phyloP scores from a whole-genome alignment of 2,888 invertebrate genomes.

The Griposia aprilina region DNA sequence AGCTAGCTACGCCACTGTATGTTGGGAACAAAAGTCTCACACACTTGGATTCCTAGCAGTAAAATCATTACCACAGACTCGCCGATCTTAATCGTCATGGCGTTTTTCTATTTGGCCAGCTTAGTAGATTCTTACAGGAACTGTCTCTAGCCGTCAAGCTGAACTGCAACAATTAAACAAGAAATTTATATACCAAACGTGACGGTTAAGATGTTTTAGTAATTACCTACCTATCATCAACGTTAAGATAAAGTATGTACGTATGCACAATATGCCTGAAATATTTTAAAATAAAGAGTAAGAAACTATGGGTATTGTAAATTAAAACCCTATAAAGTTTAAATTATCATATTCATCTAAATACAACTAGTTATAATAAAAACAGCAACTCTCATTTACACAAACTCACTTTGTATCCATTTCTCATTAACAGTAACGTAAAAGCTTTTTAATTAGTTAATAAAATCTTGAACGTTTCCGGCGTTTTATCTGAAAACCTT shows the following conservation, averaged over 20 bases:
- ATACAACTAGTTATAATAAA: slow-evolving; percentile 9
- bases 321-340: slow-evolving; percentile 22
- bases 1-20: no score
- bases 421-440: slow-evolving; percentile 37
- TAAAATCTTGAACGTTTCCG: slow-evolving; percentile 56
- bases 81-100: no score
- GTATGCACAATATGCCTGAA: background rate
- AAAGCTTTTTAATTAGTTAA: slow-evolving; percentile 58
- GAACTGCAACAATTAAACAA: background rate
- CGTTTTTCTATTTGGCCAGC: background rate
- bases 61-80: no score
- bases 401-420: slow-evolving; percentile 43
- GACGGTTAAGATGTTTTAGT: background rate
- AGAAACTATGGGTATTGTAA: slow-evolving; percentile 29
- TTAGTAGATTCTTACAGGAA: background rate
- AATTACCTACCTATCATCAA: background rate
- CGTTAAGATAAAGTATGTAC: background rate
- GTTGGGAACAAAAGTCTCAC: background rate
- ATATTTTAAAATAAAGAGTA: slow-evolving; percentile 20
- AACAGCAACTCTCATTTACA: slow-evolving; percentile 40
- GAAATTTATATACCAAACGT: background rate
- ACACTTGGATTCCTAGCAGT: no score
- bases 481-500: slow-evolving; percentile 49
- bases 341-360: slow-evolving; percentile 29
- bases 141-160: background rate